Conservation (phyloP, 2,888 invertebrate genomes). For the Ptychoptera contaminata region DNA sequence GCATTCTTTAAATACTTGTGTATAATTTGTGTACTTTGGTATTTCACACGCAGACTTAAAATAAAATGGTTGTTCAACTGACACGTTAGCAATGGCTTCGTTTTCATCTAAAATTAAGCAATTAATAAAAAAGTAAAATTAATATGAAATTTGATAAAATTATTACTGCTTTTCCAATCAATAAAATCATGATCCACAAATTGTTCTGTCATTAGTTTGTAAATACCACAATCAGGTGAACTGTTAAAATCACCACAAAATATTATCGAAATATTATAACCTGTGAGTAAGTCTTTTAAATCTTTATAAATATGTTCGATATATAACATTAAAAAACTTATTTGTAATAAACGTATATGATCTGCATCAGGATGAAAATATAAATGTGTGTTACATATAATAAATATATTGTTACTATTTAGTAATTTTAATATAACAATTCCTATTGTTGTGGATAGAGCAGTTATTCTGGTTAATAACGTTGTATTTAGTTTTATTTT, state of each 20-base stretch:
- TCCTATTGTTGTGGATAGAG: constrained; percentile 52
- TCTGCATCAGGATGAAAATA: constrained; percentile 88
- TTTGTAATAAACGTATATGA: constrained; percentile 76
- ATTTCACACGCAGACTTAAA: constrained; percentile 71
- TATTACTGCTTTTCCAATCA: constrained; percentile 69
- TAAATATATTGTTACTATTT: constrained; percentile 41
- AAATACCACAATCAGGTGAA: constrained; percentile 66
- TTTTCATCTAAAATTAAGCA: constrained; percentile 37
- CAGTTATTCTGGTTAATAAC: constrained; percentile 40
- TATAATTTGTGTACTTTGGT: constrained; percentile 73
- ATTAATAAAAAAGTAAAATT: constrained; percentile 2
- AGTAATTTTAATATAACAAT: constrained; percentile 38
- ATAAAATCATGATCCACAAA: constrained; percentile 42
- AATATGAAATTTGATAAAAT: constrained; percentile 3
- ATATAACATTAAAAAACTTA: constrained; percentile 54
- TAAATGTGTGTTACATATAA: constrained; percentile 73
- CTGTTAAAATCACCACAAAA: constrained; percentile 92
- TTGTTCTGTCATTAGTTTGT: constrained; percentile 57
- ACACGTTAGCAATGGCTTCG: constrained; percentile 47
- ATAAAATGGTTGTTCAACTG: constrained; percentile 44
- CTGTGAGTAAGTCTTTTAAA: constrained; percentile 15
- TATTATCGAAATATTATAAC: constrained; percentile 44
- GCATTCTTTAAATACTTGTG: constrained; percentile 64
- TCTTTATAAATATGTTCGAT: constrained; percentile 39
- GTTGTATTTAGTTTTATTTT: constrained; percentile 40